Base-by-base conservation (phyloP, 2,113 vertebrate genomes). In the Hyla sarda region DNA sequence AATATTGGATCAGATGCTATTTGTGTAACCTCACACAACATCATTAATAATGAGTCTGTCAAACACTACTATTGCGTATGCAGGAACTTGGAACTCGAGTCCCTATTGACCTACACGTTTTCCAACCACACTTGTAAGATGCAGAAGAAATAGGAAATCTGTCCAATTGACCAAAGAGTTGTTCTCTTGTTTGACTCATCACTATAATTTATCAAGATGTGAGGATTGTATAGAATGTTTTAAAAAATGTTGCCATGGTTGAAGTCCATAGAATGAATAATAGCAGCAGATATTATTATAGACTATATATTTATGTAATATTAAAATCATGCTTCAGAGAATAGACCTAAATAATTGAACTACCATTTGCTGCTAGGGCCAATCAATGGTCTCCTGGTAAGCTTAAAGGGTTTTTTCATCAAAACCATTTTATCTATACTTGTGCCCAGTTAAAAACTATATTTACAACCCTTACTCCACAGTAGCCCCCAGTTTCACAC, bases 211-310 rank as follows among this genome's bases (percentile, higher is more conserved):
- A 71, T 71, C 34, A 71, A 69, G 28, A 32, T 19, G 30, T 19
- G 17, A 4, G 6, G 30, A 34, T 28, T 21, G 32, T 41, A 71
- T 41, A 41, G 25, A 71, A 41, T 41, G 41, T 23, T 37, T 71
- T 41, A 41, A 23, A 41, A 69, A 8, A 32, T 37, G 65, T 10
- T 69, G 65, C 32, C 32, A 32, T 32, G 32, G 17, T 41, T 71
- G 34, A 71, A 71, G 28, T 71, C 32, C 10, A 23, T 41, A 71
- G 32, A 71, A 71, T 37, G 67, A 71, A 34, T 71, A 71, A 71
- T 69, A 5, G 11, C 25, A 12, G 10, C 30, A 32, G 8, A 69
- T 41, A 30, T 71, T 41, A 37, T 71, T 41, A 71, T 34, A 37
- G 34, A 71, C 23, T 41, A 0, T 67, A 19, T 69, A 9, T 69